Percentiles rank a stretch among this genome's conserved stretches.
These are phyloP conservation scores for Noctua janthina DNA, from an alignment of 2,888 invertebrate genomes.

Conservation along the genomic window DNA sequence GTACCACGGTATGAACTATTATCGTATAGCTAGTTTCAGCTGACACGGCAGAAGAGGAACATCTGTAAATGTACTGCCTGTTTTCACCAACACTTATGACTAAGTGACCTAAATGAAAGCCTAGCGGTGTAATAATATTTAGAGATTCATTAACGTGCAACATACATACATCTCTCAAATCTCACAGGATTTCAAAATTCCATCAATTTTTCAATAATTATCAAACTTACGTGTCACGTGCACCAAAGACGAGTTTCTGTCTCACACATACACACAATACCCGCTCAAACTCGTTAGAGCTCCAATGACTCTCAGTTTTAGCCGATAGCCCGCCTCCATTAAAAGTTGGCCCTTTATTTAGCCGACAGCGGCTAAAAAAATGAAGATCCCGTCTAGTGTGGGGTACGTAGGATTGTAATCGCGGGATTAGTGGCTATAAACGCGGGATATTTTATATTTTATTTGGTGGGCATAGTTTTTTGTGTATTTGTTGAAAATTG, in stretches of 20 bases:
- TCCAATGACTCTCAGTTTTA: slow-evolving; percentile 70
- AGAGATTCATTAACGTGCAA: neutral
- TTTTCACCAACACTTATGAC: neutral
- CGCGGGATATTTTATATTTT: slow-evolving; percentile 22
- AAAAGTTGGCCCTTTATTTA: slow-evolving; percentile 75
- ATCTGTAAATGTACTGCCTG: neutral
- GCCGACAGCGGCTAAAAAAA: slow-evolving; percentile 62
- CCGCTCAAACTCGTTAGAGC: slow-evolving; percentile 48
- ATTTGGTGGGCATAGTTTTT: neutral
- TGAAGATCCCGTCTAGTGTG: slow-evolving; percentile 65
- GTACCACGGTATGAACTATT: neutral
- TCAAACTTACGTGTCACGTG: slow-evolving; percentile 15
- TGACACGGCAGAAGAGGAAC: neutral
- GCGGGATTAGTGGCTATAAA: slow-evolving; percentile 49
- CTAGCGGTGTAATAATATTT: neutral
- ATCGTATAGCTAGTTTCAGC: neutral
- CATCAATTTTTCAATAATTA: neutral
- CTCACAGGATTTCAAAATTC: neutral
- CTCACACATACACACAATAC: slow-evolving; percentile 34
- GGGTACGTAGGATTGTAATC: slow-evolving; percentile 25
- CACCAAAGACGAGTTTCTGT: slow-evolving; percentile 14
- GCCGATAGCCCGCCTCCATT: slow-evolving; percentile 71
- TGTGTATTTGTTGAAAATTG: slow-evolving; percentile 3
- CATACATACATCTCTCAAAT: neutral
- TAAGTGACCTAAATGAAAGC: neutral